Evolutionary conservation across 2,113 vertebrate genomes (phyloP).

Genomic region (Crocuta crocuta): DNA sequence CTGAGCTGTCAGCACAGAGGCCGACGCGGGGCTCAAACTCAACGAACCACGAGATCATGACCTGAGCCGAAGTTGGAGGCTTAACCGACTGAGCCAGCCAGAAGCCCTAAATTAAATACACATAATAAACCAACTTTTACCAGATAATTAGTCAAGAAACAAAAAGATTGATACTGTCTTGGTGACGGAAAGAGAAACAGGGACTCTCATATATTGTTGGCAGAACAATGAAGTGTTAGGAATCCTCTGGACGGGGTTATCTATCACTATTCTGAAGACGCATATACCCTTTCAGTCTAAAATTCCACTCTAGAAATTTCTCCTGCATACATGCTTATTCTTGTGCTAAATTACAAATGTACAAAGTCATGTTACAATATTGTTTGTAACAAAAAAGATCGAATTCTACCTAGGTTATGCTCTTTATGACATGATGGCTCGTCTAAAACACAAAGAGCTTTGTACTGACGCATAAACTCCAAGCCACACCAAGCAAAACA

Average conservation of each 20-base stretch:
- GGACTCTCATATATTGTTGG: too few species aligned
- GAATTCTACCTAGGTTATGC: neutral
- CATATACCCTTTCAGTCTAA: neutral
- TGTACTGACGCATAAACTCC: neutral
- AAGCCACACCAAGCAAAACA: neutral
- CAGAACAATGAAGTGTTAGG: neutral
- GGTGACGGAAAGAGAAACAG: neutral
- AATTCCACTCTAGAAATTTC: neutral
- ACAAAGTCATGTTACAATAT: neutral
- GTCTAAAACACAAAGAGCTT: neutral
- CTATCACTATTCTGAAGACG: neutral
- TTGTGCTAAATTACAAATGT: neutral
- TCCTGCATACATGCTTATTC: neutral
- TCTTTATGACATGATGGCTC: too few species aligned
- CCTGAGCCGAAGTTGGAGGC: too few species aligned
- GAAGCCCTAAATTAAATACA: neutral
- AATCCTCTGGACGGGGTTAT: neutral
- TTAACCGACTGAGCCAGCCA: too few species aligned
- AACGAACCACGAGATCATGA: too few species aligned
- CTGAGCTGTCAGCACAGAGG: too few species aligned
- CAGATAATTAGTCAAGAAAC: neutral
- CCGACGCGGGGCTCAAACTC: rapidly evolving
- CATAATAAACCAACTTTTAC: neutral
- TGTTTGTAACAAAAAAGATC: neutral
- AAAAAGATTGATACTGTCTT: neutral